A percentile compares a stretch with the other conserved stretches of the same genome.
Evolutionary conservation across 2,888 invertebrate genomes (phyloP).

Genomic region (Siphonodentalium dalli): DNA sequence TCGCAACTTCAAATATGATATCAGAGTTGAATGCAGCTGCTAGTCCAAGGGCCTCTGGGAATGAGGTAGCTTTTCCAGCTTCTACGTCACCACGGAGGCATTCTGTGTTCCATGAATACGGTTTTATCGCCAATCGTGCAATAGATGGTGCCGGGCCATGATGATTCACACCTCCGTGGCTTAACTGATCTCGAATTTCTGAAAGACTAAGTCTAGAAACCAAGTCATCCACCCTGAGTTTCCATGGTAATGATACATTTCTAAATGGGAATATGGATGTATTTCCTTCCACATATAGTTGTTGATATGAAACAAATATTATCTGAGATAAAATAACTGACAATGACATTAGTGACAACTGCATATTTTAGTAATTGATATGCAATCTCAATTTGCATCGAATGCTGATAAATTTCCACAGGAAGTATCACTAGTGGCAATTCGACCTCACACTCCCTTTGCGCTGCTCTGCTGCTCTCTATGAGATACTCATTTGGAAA

Average conservation of each 20-base stretch:
- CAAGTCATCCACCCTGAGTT: constrained; percentile 52
- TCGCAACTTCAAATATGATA: constrained; percentile 36
- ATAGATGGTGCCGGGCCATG: constrained; percentile 52
- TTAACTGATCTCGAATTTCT: constrained; percentile 50
- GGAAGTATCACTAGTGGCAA: too few relatives aligned
- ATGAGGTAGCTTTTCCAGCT: constrained; percentile 57
- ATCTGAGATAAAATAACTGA: too few relatives aligned
- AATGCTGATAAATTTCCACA: too few relatives aligned
- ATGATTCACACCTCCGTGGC: constrained; percentile 40
- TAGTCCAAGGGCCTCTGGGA: constrained; percentile 59
- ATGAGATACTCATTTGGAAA: too few relatives aligned
- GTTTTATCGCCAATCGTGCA: constrained; percentile 48
- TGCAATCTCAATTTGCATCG: too few relatives aligned
- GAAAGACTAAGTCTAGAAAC: constrained; percentile 48
- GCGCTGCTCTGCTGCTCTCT: too few relatives aligned
- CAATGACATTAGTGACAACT: too few relatives aligned
- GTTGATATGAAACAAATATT: too few relatives aligned
- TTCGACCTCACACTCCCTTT: too few relatives aligned
- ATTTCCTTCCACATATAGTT: too few relatives aligned
- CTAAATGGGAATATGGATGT: constrained; percentile 59
- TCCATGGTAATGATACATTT: constrained; percentile 52
- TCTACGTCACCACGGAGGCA: constrained; percentile 56
- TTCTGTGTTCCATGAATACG: constrained; percentile 58
- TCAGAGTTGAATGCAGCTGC: constrained; percentile 56
- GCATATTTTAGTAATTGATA: too few relatives aligned